Conservation (phyloP, 1,140 invertebrate species). For the Melanaphis sacchari region DNA sequence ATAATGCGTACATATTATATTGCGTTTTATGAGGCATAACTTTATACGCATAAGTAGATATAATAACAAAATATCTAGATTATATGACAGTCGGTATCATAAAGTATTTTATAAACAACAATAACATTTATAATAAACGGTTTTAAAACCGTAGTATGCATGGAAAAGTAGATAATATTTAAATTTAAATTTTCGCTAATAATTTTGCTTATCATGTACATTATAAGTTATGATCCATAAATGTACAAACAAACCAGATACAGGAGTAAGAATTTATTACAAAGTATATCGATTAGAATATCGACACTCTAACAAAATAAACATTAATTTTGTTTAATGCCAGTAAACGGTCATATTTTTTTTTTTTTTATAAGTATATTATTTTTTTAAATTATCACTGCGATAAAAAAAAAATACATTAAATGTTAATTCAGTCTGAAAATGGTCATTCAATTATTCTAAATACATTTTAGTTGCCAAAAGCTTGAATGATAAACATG, state of each 20-base stretch:
- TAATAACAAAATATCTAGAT: not conserved
- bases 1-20: not conserved
- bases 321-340: not conserved
- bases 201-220: not conserved
- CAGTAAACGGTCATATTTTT: not conserved
- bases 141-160: not conserved
- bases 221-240: not conserved
- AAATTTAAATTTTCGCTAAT: not conserved
- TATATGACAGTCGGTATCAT: not conserved
- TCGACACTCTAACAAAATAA: not conserved
- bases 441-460: not conserved
- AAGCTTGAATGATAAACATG: not conserved
- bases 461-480: not conserved
- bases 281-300: not conserved
- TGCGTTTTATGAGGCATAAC: too few relatives aligned
- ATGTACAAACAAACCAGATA: not conserved
- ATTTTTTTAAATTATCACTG: not conserved
- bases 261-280: not conserved
- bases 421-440: not conserved
- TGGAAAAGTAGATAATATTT: not conserved
- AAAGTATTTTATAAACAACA: not conserved
- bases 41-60: too few relatives aligned
- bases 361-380: not conserved
- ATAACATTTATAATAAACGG: not conserved
- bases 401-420: not conserved